Conservation (phyloP, 2,888 invertebrate species). For the Iphiclides podalirius region DNA sequence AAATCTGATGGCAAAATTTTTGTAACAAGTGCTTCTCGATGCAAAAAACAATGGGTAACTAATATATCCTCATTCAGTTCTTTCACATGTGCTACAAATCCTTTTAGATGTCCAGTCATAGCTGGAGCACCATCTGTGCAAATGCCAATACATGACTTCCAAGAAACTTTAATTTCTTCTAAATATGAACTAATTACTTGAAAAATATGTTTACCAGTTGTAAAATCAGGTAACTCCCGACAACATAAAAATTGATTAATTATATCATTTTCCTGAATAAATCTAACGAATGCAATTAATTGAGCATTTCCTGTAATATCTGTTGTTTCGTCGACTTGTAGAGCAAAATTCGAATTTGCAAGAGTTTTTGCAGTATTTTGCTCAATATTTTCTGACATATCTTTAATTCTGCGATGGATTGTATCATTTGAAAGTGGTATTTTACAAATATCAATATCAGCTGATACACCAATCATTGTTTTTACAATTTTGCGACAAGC, state of each 20-base stretch:
- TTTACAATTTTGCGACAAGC: conserved; percentile 23
- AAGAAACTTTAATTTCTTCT: conserved; percentile 23
- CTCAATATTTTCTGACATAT: conserved; percentile 23
- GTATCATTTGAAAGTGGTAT: conserved; percentile 20
- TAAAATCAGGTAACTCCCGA: conserved; percentile 22
- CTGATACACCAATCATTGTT: conserved; percentile 16
- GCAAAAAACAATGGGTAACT: conserved; percentile 32
- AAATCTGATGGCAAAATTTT: conserved; percentile 33
- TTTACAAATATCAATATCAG: not conserved
- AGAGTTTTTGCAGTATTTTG: conserved; percentile 22
- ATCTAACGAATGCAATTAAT: conserved; percentile 25
- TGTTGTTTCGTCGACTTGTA: not conserved
- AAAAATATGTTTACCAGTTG: conserved; percentile 23
- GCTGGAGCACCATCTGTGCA: conserved; percentile 18
- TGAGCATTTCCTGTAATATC: conserved; percentile 21
- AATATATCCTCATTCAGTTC: conserved; percentile 9
- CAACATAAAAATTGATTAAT: conserved; percentile 22
- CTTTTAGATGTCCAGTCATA: conserved; percentile 20
- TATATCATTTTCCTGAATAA: conserved; percentile 22
- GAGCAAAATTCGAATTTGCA: not conserved
- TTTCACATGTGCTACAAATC: conserved; percentile 3
- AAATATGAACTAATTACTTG: conserved; percentile 20
- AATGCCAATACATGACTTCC: conserved; percentile 13
- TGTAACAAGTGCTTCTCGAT: conserved; percentile 34
- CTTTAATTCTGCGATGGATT: conserved; percentile 23